Evolutionary conservation across 92 coral and sea anemone genomes (phyloP).

Genomic region (Meandrina meandrites): DNA sequence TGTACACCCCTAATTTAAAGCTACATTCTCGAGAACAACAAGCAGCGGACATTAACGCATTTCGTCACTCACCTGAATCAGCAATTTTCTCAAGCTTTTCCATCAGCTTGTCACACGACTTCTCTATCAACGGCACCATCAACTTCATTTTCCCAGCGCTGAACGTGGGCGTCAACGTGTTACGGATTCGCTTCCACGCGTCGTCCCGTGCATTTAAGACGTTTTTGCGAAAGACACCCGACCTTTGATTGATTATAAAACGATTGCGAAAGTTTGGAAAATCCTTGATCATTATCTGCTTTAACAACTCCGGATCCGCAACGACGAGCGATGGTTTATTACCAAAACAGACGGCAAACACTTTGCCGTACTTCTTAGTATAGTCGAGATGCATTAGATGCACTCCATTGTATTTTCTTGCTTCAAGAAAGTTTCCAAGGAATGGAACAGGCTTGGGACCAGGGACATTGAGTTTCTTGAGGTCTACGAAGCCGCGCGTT

Average conservation of each 20-base stretch:
- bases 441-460: constrained; percentile 73
- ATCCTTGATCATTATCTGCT: constrained; percentile 62
- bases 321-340: constrained; percentile 57
- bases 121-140: constrained; percentile 61
- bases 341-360: constrained; percentile 55
- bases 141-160: constrained; percentile 61
- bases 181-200: constrained; percentile 66
- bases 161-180: constrained; percentile 65
- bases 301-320: constrained; percentile 70
- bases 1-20: no score
- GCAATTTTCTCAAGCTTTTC: constrained; percentile 55
- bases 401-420: constrained; percentile 44
- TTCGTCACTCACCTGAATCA: constrained; percentile 50
- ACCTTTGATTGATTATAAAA: neutral
- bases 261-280: constrained; percentile 60
- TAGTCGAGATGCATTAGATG: constrained; percentile 53
- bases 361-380: constrained; percentile 61
- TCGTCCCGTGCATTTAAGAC: constrained; percentile 36
- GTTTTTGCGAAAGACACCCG: neutral
- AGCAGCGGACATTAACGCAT: neutral
- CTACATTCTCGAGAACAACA: no score
- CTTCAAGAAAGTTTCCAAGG: constrained; percentile 62
- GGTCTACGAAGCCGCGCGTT: constrained; percentile 36
- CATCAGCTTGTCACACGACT: constrained; percentile 52
- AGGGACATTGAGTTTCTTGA: constrained; percentile 54